Base-by-base conservation (phyloP, 2,888 invertebrate genomes). In the Hyppa rectilinea region DNA sequence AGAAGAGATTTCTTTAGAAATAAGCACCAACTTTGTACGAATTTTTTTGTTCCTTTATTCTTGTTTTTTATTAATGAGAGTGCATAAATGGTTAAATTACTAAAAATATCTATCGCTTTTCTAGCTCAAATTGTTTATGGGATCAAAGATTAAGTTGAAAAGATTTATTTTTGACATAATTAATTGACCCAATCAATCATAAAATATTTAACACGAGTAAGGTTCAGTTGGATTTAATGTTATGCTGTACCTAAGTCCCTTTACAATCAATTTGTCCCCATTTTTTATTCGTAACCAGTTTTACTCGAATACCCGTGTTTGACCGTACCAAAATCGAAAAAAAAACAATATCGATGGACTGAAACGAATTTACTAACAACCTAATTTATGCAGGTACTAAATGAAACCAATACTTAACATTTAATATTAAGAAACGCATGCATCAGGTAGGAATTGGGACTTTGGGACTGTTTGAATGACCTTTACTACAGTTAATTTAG, bases 331-430 rank as follows among this genome's bases (percentile, higher is more conserved):
- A 55, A 55, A 71, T 40, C 40, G 45, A 43, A 0, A 7, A 29
- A 43, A 67, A 59, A 38, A 9, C 4, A 4, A 34, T 62, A 62
- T 55, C 29, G 23, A 12, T 5, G 4, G 1, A 23, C 9, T 53
- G 2, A 31, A 61, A 62, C 29, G n/a, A n/a, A n/a, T n/a, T n/a
- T 23, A 14, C 23, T 0, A 62, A n/a, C n/a, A n/a, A n/a, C n/a
- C n/a, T n/a, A 71, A 55, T 14, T 47, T 14, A 14, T 31, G 29
- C n/a, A 40, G 55, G 53, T 73, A 53, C 31, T 40, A 31, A 31
- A 47, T 38, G 4, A 40, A 29, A 55, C n/a, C 31, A 29, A 26
- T 45, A n/a, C n/a, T n/a, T n/a, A 10, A 34, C 1, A 49, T 26
- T 26, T 26, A 49, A 26, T 26, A 14, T 14, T 26, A 14, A 14